Percentiles rank a stretch among this genome's conserved stretches.
These are phyloP conservation scores for Acipenser transmontanus DNA, from an alignment of 2,797 vertebrate genomes.

Conservation along the genomic window DNA sequence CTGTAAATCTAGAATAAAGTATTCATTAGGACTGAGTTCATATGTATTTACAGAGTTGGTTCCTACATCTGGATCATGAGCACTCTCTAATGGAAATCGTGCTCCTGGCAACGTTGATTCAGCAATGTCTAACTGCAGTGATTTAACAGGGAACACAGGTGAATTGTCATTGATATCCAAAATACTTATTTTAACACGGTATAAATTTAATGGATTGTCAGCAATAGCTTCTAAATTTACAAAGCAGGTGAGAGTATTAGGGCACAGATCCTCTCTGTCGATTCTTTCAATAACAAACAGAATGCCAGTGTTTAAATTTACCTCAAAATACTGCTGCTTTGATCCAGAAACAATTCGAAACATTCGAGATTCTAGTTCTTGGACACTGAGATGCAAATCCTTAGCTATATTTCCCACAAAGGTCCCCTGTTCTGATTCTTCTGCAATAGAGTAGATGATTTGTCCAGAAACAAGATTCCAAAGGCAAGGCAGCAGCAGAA, in stretches of 20 bases:
- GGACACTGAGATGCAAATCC: slow-evolving; percentile 52
- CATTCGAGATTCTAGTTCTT: slow-evolving; percentile 33
- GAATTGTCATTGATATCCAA: slow-evolving; percentile 37
- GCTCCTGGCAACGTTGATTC: slow-evolving; percentile 33
- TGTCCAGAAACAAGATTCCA: slow-evolving; percentile 21
- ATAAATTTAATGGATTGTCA: slow-evolving; percentile 33
- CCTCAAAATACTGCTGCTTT: slow-evolving; percentile 40
- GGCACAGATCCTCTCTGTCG: slow-evolving; percentile 43
- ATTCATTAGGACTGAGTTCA: slow-evolving; percentile 35
- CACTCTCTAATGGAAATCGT: slow-evolving; percentile 25
- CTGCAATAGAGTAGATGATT: slow-evolving; percentile 47
- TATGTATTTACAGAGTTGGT: slow-evolving; percentile 33
- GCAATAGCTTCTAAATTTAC: slow-evolving; percentile 38
- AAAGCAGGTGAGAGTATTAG: slow-evolving; percentile 16
- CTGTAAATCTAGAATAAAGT: slow-evolving; percentile 38
- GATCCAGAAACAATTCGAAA: slow-evolving; percentile 41
- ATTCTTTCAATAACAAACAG: slow-evolving; percentile 39
- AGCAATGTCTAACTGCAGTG: slow-evolving; percentile 29
- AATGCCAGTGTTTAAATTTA: slow-evolving; percentile 40
- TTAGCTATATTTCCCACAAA: slow-evolving; percentile 55
- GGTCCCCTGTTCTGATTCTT: slow-evolving; percentile 51
- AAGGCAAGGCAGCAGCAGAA: slow-evolving; percentile 22
- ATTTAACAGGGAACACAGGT: slow-evolving; percentile 25
- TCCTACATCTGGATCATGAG: slow-evolving; percentile 37
- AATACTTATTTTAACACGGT: slow-evolving; percentile 34